Evolutionary conservation across 2,888 invertebrate species (phyloP).

Genomic region (Azorinus chamasolen): DNA sequence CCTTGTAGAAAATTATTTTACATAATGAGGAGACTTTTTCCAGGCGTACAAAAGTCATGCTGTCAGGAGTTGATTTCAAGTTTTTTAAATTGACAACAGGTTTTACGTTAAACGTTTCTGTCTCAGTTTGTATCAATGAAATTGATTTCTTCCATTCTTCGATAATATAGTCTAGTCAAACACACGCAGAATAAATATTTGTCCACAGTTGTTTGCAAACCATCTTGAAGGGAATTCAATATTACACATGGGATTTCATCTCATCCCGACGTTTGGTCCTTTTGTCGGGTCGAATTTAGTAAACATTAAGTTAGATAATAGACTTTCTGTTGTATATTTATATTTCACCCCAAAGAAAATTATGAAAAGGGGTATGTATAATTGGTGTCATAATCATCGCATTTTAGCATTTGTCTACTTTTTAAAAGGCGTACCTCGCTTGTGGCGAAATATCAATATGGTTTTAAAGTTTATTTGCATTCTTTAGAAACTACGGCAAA

Average conservation of each 20-base stretch:
- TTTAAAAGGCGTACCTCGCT: conserved; percentile 34
- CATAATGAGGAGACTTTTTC: too few relatives aligned
- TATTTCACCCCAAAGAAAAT: conserved; percentile 20
- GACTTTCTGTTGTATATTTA: conserved; percentile 24
- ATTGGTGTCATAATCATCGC: conserved; percentile 47
- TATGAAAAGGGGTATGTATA: conserved; percentile 41
- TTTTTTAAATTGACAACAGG: too few relatives aligned
- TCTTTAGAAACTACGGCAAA: conserved; percentile 14
- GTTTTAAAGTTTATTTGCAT: conserved; percentile 20
- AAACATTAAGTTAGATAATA: conserved; percentile 26
- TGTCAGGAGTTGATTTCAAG: too few relatives aligned
- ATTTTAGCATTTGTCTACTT: conserved; percentile 33
- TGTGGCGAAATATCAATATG: conserved; percentile 29
- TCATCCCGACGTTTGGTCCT: conserved; percentile 28
- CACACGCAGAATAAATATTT: conserved; percentile 37
- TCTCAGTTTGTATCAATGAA: too few relatives aligned
- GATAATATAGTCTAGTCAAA: too few relatives aligned
- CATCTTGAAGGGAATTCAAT: conserved; percentile 32
- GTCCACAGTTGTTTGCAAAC: conserved; percentile 31
- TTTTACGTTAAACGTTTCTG: too few relatives aligned
- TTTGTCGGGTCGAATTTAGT: conserved; percentile 25
- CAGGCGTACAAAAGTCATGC: too few relatives aligned
- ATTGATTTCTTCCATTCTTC: too few relatives aligned
- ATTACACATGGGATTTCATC: conserved; percentile 29
- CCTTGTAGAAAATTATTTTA: too few relatives aligned